A percentile compares a stretch with the other conserved stretches of the same genome.
These are phyloP conservation scores for Drosophila ananassae DNA, from an alignment of 1,140 invertebrate species.

Conservation along the genomic window DNA sequence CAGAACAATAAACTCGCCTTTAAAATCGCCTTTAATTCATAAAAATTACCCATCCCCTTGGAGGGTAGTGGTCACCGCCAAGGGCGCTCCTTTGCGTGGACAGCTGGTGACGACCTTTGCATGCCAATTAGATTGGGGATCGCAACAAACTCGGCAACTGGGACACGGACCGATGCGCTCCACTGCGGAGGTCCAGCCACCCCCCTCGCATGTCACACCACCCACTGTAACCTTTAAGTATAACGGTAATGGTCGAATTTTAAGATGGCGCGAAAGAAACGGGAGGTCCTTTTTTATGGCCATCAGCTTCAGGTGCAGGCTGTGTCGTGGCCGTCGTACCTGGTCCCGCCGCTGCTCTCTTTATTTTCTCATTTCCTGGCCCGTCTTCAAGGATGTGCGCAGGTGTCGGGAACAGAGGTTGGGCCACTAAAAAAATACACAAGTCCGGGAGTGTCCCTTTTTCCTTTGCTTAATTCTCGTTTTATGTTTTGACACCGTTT, in stretches of 20 bases:
- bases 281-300: conserved; percentile 35
- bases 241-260: conserved; percentile 55
- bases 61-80: conserved; percentile 24
- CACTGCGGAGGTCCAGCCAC: conserved; percentile 11
- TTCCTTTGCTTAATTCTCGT: conserved; percentile 56
- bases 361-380: conserved; percentile 79
- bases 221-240: conserved; percentile 43
- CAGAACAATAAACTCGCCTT: background rate
- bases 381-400: conserved; percentile 55
- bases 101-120: conserved; percentile 66
- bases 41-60: background rate
- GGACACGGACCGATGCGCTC: conserved; percentile 41
- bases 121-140: conserved; percentile 75
- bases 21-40: background rate
- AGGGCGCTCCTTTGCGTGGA: conserved; percentile 47
- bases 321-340: conserved; percentile 6
- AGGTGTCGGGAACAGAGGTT: conserved; percentile 71
- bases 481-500: conserved; percentile 74
- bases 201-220: background rate
- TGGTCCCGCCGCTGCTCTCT: conserved; percentile 44
- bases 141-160: conserved; percentile 34
- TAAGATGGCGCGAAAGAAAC: conserved; percentile 32
- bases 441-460: conserved; percentile 45
- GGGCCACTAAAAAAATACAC: conserved; percentile 27
- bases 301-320: conserved; percentile 46